phyloP scores from a whole-genome alignment of 2,113 vertebrate species.

The Cygnus atratus region DNA sequence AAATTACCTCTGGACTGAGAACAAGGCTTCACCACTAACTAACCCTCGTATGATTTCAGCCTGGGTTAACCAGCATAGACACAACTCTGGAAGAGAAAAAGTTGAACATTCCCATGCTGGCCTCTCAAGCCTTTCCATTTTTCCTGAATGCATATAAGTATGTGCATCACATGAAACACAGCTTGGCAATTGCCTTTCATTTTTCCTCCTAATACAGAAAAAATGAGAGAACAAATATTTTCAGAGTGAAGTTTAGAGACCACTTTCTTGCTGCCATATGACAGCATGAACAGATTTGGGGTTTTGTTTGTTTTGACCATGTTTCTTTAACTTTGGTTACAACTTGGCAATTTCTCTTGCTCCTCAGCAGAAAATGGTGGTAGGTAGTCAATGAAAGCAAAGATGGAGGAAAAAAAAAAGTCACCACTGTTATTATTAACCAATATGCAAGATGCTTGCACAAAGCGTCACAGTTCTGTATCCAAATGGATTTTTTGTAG shows the following conservation, averaged over 20 bases:
- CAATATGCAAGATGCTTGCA: constrained; percentile 23
- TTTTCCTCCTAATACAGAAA: not conserved
- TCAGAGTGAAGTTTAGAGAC: not conserved
- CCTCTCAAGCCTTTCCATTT: not conserved
- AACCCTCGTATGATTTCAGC: not conserved
- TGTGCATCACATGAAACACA: not conserved
- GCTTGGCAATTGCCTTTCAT: not conserved
- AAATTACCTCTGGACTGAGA: not conserved
- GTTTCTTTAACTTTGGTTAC: not conserved
- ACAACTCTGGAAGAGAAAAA: not conserved
- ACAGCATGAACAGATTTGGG: not conserved
- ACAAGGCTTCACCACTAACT: not conserved
- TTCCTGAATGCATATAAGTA: not conserved
- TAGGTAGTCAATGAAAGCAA: constrained; percentile 10
- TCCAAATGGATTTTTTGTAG: constrained; percentile 65
- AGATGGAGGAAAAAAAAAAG: not conserved
- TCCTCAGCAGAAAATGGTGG: not conserved
- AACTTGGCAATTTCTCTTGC: not conserved
- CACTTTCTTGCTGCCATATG: not conserved
- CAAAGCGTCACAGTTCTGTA: constrained; percentile 25
- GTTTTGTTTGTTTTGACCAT: not conserved
- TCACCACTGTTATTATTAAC: not conserved
- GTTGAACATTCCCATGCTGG: not conserved
- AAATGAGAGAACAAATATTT: not conserved
- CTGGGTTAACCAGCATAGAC: not conserved